Conservation (phyloP, 1,140 invertebrate genomes). For the Tachypleus tridentatus region DNA sequence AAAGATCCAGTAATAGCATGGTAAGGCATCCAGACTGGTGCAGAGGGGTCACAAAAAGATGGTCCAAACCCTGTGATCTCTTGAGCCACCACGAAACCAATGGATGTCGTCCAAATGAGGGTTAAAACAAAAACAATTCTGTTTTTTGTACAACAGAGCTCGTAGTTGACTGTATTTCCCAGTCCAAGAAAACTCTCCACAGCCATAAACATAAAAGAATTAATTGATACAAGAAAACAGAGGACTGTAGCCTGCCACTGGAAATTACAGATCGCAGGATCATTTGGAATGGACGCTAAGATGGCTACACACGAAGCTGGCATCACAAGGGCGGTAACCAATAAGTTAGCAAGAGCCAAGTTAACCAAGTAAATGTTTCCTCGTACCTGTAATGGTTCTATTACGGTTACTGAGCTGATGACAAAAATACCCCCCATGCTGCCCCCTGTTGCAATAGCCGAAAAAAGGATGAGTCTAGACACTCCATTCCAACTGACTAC, state of each 20-base stretch:
- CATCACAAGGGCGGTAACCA: slow-evolving; percentile 57
- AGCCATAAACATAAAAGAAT: slow-evolving; percentile 49
- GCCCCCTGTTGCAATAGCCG: slow-evolving; percentile 49
- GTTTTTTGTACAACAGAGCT: slow-evolving; percentile 21
- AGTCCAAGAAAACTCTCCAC: slow-evolving; percentile 36
- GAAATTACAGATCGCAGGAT: slow-evolving; percentile 46
- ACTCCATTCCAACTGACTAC: slow-evolving; percentile 46
- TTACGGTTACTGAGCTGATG: slow-evolving; percentile 50
- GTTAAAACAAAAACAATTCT: slow-evolving; percentile 35
- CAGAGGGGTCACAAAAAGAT: slow-evolving; percentile 24
- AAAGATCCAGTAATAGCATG: slow-evolving; percentile 10
- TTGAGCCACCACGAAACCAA: slow-evolving; percentile 37
- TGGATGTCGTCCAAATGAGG: slow-evolving; percentile 41
- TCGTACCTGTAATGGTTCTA: slow-evolving; percentile 23
- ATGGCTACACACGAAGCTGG: slow-evolving; percentile 49
- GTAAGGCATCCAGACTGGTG: slow-evolving; percentile 9
- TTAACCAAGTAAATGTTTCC: slow-evolving; percentile 66
- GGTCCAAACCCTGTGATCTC: slow-evolving; percentile 37
- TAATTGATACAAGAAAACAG: slow-evolving; percentile 50
- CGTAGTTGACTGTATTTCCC: slow-evolving; percentile 17
- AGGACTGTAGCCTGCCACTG: slow-evolving; percentile 53
- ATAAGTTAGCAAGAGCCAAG: slow-evolving; percentile 55
- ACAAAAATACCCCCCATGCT: slow-evolving; percentile 61
- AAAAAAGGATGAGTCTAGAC: slow-evolving; percentile 49
- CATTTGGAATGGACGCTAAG: slow-evolving; percentile 48